These are phyloP conservation scores for Eupristina koningsbergeri DNA, from an alignment of 1,140 invertebrate species.

Conservation along the genomic window DNA sequence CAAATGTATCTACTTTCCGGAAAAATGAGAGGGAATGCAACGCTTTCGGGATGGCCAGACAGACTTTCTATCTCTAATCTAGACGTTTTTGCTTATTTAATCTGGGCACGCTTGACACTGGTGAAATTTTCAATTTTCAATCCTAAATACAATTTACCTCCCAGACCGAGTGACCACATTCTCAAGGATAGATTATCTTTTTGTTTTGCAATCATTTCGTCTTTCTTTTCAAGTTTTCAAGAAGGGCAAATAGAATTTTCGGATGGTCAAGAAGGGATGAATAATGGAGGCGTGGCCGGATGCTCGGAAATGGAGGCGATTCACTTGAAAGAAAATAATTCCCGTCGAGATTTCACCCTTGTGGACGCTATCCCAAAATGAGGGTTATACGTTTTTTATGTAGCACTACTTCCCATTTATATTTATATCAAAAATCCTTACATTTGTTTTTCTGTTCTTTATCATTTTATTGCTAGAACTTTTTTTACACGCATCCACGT, in stretches of 20 bases:
- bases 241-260: neutral
- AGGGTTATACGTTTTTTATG: neutral
- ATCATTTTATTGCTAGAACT: no score
- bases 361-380: neutral
- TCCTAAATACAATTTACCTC: neutral
- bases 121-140: neutral
- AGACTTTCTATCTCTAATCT: neutral
- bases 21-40: neutral
- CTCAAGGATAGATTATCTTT: neutral
- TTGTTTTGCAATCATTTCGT: neutral
- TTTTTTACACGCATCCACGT: no score
- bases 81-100: neutral
- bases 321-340: constrained; percentile 7
- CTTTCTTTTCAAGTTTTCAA: neutral
- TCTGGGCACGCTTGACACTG: neutral
- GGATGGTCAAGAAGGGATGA: neutral
- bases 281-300: neutral
- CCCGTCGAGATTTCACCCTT: neutral
- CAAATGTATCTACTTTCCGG: neutral
- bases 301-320: neutral
- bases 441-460: no score
- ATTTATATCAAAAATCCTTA: no score
- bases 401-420: no score
- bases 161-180: neutral
- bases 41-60: neutral